Conservation (phyloP, 2,797 vertebrate genomes). For the Ataeniobius toweri region DNA sequence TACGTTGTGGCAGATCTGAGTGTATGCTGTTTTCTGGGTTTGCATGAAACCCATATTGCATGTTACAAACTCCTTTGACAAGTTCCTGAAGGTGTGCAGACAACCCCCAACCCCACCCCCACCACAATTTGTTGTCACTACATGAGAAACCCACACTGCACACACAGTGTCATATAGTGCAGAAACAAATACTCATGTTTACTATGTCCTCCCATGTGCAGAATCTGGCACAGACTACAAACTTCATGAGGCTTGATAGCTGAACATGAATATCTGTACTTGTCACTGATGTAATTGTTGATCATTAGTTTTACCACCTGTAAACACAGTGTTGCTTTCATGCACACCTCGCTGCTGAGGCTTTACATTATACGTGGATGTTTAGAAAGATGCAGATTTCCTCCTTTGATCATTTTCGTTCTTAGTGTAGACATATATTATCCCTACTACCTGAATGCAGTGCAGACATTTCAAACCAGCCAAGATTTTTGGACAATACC, state of each 20-base stretch:
- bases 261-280: slow-evolving; percentile 27
- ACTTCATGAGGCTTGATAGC: slow-evolving; percentile 28
- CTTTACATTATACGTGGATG: neutral
- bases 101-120: neutral
- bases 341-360: neutral
- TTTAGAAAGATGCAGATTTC: slow-evolving; percentile 2
- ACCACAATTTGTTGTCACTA: slow-evolving; percentile 59
- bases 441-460: slow-evolving; percentile 1
- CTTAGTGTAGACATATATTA: neutral
- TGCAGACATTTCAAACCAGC: slow-evolving; percentile 3
- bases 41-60: slow-evolving; percentile 21
- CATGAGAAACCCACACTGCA: slow-evolving; percentile 45
- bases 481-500: neutral
- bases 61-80: slow-evolving; percentile 8
- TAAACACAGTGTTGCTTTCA: slow-evolving; percentile 42
- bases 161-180: slow-evolving; percentile 13
- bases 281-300: slow-evolving; percentile 41
- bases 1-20: neutral
- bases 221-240: slow-evolving; percentile 28
- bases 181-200: slow-evolving; percentile 35
- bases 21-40: slow-evolving; percentile 20
- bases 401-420: neutral
- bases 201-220: slow-evolving; percentile 43
- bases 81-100: slow-evolving; percentile 47
- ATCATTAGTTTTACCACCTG: slow-evolving; percentile 41